Evolutionary conservation across 1,140 invertebrate genomes (phyloP).

Genomic region (Papilio machaon): DNA sequence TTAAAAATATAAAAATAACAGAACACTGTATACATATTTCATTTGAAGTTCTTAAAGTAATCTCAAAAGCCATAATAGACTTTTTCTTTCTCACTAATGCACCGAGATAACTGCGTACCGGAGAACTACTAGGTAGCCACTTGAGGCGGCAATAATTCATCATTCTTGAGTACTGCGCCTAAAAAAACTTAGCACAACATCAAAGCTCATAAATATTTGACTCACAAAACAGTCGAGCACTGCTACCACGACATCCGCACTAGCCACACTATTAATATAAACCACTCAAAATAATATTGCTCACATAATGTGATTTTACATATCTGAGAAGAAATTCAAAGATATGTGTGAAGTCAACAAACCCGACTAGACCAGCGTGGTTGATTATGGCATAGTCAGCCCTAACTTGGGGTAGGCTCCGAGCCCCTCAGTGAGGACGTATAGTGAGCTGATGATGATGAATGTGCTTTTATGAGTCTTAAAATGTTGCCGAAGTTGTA

Average conservation of each 20-base stretch:
- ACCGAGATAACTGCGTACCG: conserved; percentile 57
- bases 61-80: conserved; percentile 48
- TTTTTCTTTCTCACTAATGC: conserved; percentile 55
- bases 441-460: too few relatives aligned
- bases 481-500: not conserved
- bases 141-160: conserved; percentile 63
- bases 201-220: conserved; percentile 72
- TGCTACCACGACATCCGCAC: conserved; percentile 52
- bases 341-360: too few relatives aligned
- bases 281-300: not conserved
- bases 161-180: conserved; percentile 60
- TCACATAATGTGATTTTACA: not conserved
- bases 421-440: too few relatives aligned
- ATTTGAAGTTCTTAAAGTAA: conserved; percentile 16
- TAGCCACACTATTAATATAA: conserved; percentile 22
- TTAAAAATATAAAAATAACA: conserved; percentile 8
- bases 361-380: too few relatives aligned
- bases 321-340: too few relatives aligned
- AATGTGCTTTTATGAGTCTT: not conserved
- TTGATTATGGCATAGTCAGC: too few relatives aligned
- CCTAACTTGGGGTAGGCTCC: too few relatives aligned
- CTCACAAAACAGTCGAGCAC: conserved; percentile 56
- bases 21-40: conserved; percentile 7
- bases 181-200: conserved; percentile 57
- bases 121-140: conserved; percentile 49